phyloP scores from a whole-genome alignment of 1,140 invertebrate genomes.

The Colletes gigas region DNA sequence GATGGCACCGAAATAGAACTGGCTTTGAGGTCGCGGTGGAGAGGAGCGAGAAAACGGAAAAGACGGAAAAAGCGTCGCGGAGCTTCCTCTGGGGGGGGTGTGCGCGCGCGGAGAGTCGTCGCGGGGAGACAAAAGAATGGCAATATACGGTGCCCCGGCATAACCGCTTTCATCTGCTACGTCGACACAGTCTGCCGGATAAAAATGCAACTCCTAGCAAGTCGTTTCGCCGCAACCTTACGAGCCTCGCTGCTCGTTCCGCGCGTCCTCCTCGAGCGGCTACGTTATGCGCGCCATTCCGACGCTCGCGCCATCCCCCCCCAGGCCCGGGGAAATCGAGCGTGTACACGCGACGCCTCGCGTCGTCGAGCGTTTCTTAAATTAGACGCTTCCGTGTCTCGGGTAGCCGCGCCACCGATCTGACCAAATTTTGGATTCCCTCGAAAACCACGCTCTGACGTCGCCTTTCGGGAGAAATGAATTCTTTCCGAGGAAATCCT shows the following conservation, averaged over 20 bases:
- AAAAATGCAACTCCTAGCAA: conserved; percentile 69
- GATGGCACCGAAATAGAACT: conserved; percentile 67
- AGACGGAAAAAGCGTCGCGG: conserved; percentile 38
- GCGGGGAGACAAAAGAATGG: conserved; percentile 68
- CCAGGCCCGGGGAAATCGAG: neutral
- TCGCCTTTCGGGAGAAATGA: neutral
- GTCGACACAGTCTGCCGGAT: conserved; percentile 61
- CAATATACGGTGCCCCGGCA: conserved; percentile 60
- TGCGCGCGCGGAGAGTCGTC: conserved; percentile 27
- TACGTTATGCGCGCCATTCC: conserved; percentile 50
- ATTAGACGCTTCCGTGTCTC: conserved; percentile 36
- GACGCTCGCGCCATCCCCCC: conserved; percentile 16
- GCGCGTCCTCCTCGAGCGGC: conserved; percentile 46
- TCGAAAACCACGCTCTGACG: neutral
- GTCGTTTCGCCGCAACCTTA: conserved; percentile 65
- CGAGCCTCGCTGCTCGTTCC: conserved; percentile 57
- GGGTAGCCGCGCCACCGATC: neutral
- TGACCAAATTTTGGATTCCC: neutral
- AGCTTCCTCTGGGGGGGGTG: neutral
- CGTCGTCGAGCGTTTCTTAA: conserved; percentile 27
- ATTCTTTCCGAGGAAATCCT: neutral
- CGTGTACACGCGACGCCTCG: conserved; percentile 20
- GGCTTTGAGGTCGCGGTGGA: conserved; percentile 66
- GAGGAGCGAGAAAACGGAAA: conserved; percentile 33
- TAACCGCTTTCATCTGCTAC: conserved; percentile 73